Base-by-base conservation (phyloP, 2,797 vertebrate genomes). In the Parauchenoglanis ngamensis region DNA sequence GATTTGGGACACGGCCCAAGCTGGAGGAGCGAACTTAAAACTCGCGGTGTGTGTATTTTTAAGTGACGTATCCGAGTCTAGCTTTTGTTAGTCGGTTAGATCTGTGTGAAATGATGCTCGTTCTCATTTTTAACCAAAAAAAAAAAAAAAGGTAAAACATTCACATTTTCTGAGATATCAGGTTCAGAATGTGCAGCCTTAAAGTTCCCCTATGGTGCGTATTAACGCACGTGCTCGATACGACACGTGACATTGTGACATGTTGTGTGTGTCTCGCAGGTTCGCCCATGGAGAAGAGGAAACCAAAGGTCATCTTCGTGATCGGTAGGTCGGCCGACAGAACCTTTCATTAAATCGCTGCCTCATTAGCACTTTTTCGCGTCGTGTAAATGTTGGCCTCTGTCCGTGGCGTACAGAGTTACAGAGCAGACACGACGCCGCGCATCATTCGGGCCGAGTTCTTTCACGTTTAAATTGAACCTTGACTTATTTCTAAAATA, bases 291-390 rank as follows among this genome's bases (percentile, higher is more conserved):
- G 97, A 97, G 76, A 92, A 96, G 92, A 98, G 92, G 94, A 98
- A 97, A 93, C 93, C 94, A 91, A 97, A 97, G 95, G 96, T 98
- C 90, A 94, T 99, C 94, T 97, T 99, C 93, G 92, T 99, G 92
- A 92, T 99, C 0, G 98, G 98, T 99, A 94, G 89, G 98, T 97
- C 88, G 23, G 8, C 4, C 13, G 15, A 25, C 49, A 44, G 68
- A 87, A 63, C 70, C n/a, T 7, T 67, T 46, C 11, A 63, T 82
- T 82, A 73, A 40, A 61, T 8, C 19, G 52, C 56, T 56, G 56
- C 11, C 68, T 81, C 25, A 75, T 84, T 84, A 78, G 44, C 28
- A 61, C 11, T 15, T 54, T 13, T 40, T 35, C 23, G 57, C 3
- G 21, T 67, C 25, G 11, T 1, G 59, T 65, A 19, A 46, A 28